Evolutionary conservation across 2,888 invertebrate species (phyloP).

Genomic region (Drosophila anomalata): DNA sequence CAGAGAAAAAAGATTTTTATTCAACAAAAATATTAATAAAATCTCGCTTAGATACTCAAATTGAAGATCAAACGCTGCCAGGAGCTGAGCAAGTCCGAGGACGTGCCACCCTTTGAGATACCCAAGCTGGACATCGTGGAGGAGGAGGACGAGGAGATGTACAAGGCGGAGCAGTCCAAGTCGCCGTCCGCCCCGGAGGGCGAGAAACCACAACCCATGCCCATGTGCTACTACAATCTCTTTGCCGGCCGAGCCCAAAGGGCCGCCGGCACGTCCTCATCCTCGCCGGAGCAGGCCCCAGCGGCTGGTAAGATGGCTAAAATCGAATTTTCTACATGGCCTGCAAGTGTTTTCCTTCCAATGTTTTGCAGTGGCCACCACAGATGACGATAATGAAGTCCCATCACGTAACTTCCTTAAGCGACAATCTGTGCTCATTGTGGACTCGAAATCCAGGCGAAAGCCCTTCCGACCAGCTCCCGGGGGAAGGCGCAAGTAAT

Average conservation of each 20-base stretch:
- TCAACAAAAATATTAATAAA: background rate
- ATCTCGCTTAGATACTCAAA: slow-evolving; percentile 77
- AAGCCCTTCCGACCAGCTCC: slow-evolving; percentile 87
- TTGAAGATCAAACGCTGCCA: slow-evolving; percentile 80
- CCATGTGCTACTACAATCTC: slow-evolving; percentile 83
- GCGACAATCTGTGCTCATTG: slow-evolving; percentile 92
- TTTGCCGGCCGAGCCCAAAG: slow-evolving; percentile 82
- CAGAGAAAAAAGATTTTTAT: background rate
- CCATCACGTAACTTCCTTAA: slow-evolving; percentile 92
- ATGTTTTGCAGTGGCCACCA: slow-evolving; percentile 83
- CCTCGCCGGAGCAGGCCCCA: slow-evolving; percentile 83
- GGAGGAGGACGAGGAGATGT: slow-evolving; percentile 75
- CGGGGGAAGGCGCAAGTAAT: slow-evolving; percentile 67
- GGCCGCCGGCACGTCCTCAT: slow-evolving; percentile 81
- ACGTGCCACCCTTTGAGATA: slow-evolving; percentile 59
- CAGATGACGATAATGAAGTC: slow-evolving; percentile 93
- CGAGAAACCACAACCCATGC: slow-evolving; percentile 83
- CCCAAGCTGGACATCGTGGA: slow-evolving; percentile 75
- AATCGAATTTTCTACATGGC: background rate
- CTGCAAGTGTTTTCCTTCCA: background rate
- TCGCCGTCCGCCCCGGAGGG: slow-evolving; percentile 69
- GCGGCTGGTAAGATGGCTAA: slow-evolving; percentile 75
- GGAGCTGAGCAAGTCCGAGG: slow-evolving; percentile 70
- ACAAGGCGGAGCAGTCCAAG: slow-evolving; percentile 75
- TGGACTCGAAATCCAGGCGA: slow-evolving; percentile 92